Base-by-base conservation (phyloP, 2,888 invertebrate genomes). In the Amphipyra berbera region DNA sequence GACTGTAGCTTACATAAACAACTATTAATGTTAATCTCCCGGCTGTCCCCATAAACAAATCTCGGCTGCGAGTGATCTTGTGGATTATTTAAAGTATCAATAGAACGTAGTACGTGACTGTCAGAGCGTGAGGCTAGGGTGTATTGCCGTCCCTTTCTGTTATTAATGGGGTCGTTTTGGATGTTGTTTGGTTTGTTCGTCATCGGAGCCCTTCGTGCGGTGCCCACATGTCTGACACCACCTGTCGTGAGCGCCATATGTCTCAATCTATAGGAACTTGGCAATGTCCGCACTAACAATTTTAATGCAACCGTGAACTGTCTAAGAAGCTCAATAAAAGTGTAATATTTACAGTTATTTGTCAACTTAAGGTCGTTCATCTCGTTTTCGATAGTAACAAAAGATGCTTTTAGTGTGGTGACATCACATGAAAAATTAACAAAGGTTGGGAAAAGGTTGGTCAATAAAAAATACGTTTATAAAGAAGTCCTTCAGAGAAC, bases 141-240 rank as follows among this genome's bases (percentile, higher is more conserved):
- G 78, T 76, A 75, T 59, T 63, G 59, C 46, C 69, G 84, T 90
- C 88, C 84, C 85, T 84, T 85, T 90, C 86, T 83, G 77, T 78
- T 82, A 73, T 79, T 79, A 74, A 72, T 79, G 73, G 80, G 81
- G 82, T 68, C 68, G 50, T 52, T 54, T 41, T 71, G 73, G 77
- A 82, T 58, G 67, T 49, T 73, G 68, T 75, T 71, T 35, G 30
- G 48, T 77, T 75, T 71, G 76, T 88, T 83, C 87, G 88, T 90
- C 89, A 90, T 83, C 61, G 42, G 83, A 90, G 91, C 92, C 92
- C 91, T 91, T 89, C 85, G 73, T 53, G 53, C 75, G 85, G 86
- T 89, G 86, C 84, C 90, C 89, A 90, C 85, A 89, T 91, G 93
- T 90, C 89, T 87, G 80, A 82, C 74, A 73, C 82, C 94, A 93